Evolutionary conservation across 2,888 invertebrate species (phyloP).

Genomic region (Barypeithes pellucidus): DNA sequence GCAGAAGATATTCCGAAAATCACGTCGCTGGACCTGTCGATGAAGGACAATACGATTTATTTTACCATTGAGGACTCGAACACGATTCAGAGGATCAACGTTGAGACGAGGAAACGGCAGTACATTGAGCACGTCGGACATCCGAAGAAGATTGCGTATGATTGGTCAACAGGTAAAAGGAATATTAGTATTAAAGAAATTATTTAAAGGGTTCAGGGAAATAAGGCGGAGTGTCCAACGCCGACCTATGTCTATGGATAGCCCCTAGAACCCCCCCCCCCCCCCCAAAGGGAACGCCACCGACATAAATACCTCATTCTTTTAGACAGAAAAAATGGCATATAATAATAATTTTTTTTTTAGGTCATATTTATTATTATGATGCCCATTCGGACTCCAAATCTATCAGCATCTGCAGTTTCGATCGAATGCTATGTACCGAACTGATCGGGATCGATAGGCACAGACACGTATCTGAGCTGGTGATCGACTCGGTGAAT

Average conservation of each 20-base stretch:
- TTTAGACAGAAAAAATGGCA: no score
- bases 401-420: conserved; percentile 67
- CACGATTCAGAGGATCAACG: conserved; percentile 68
- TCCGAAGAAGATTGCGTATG: conserved; percentile 77
- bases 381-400: conserved; percentile 63
- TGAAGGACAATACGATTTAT: conserved; percentile 70
- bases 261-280: no score
- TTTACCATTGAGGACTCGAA: conserved; percentile 71
- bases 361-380: conserved; percentile 73
- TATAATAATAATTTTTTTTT: neutral
- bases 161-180: conserved; percentile 74
- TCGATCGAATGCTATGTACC: conserved; percentile 62
- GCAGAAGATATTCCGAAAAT: conserved; percentile 71
- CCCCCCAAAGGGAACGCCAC: no score
- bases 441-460: conserved; percentile 72
- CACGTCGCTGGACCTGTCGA: conserved; percentile 74
- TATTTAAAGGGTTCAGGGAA: neutral
- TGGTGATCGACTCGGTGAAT: conserved; percentile 78
- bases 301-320: no score
- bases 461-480: conserved; percentile 73
- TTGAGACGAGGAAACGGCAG: conserved; percentile 66
- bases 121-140: conserved; percentile 70
- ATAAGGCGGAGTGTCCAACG: no score
- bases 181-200: neutral
- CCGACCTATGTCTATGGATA: no score